phyloP scores from a whole-genome alignment of 2,888 invertebrate genomes.

The Macaria liturata region DNA sequence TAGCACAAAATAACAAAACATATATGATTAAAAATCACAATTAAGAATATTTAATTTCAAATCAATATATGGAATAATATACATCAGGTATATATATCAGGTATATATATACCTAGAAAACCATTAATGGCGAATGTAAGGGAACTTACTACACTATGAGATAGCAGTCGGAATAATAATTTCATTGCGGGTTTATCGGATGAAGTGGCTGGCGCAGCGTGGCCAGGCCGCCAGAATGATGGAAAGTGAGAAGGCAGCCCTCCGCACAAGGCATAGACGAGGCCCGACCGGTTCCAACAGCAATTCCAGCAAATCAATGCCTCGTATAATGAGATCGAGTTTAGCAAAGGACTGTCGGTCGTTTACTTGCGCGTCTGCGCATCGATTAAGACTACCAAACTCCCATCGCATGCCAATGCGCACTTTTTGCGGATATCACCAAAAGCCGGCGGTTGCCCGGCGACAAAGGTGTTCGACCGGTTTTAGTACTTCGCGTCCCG shows the following conservation, averaged over 20 bases:
- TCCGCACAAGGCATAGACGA: constrained; percentile 55
- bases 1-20: too few species aligned
- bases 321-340: constrained; percentile 61
- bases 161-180: constrained; percentile 2
- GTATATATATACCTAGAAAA: too few species aligned
- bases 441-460: constrained; percentile 69
- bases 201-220: constrained; percentile 27
- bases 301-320: constrained; percentile 63
- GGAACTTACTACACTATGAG: neutral
- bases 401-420: constrained; percentile 66
- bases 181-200: constrained; percentile 12
- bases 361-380: constrained; percentile 53
- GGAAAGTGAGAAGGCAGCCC: constrained; percentile 54
- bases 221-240: constrained; percentile 38
- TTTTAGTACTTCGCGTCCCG: constrained; percentile 69
- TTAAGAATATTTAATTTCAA: too few species aligned
- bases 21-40: too few species aligned
- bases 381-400: constrained; percentile 66
- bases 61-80: too few species aligned
- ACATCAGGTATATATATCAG: too few species aligned
- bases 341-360: constrained; percentile 53
- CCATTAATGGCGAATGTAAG: neutral
- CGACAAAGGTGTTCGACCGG: constrained; percentile 79
- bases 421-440: constrained; percentile 80
- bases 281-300: constrained; percentile 64